Percentiles rank a stretch among this genome's conserved stretches.
These are phyloP conservation scores for Atrina japonica DNA, from an alignment of 2,888 invertebrate genomes.

Conservation along the genomic window DNA sequence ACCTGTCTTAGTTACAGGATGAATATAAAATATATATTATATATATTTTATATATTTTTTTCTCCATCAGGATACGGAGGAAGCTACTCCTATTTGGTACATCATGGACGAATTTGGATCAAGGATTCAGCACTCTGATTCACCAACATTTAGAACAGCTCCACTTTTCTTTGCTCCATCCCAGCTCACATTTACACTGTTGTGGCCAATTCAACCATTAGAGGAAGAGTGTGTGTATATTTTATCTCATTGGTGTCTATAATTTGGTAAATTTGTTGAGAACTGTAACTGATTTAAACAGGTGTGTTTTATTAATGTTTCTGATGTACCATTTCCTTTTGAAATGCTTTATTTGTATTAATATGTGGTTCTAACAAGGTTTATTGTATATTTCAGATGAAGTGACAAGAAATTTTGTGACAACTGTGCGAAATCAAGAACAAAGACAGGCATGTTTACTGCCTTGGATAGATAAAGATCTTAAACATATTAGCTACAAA, in stretches of 20 bases:
- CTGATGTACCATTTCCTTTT: too few species aligned
- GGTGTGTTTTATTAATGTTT: too few species aligned
- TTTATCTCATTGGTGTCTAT: too few species aligned
- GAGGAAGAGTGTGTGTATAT: too few species aligned
- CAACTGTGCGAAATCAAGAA: constrained; percentile 81
- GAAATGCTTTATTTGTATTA: too few species aligned
- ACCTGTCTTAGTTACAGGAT: too few species aligned
- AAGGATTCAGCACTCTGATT: constrained; percentile 89
- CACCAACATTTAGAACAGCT: constrained; percentile 90
- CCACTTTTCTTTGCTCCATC: constrained; percentile 82
- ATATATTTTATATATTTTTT: too few species aligned
- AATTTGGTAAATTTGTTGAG: too few species aligned
- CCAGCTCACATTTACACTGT: constrained; percentile 68
- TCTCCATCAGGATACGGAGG: constrained; percentile 73
- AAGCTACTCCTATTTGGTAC: constrained; percentile 87
- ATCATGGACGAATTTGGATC: constrained; percentile 96
- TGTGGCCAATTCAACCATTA: constrained; percentile 63
- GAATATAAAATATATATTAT: too few species aligned
- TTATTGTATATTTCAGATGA: constrained; percentile 81
- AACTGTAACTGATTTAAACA: too few species aligned
- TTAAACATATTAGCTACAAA: constrained; percentile 83
- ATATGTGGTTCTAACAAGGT: too few species aligned
- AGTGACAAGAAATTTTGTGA: constrained; percentile 90
- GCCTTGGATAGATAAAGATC: constrained; percentile 87
- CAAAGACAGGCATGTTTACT: constrained; percentile 82